Evolutionary conservation across 2,797 vertebrate genomes (phyloP).

Genomic region (Peromyscus nudipes): DNA sequence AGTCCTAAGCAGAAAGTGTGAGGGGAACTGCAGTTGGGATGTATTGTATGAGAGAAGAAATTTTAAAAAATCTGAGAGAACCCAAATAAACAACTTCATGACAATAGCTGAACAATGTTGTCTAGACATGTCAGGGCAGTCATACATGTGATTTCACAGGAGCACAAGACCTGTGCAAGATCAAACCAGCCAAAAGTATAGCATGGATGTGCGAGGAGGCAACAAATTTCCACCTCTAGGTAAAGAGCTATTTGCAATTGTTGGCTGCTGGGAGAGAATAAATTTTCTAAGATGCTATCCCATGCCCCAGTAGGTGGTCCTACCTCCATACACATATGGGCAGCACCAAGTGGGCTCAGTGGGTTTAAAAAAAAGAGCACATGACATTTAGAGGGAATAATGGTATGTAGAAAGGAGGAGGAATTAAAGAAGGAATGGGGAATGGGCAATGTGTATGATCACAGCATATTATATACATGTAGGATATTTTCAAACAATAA

Average conservation of each 20-base stretch:
- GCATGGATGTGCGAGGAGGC: too few relatives aligned
- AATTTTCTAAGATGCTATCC: not conserved
- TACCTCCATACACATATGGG: not conserved
- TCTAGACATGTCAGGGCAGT: not conserved
- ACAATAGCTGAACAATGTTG: not conserved
- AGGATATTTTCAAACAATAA: not conserved
- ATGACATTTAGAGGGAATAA: not conserved
- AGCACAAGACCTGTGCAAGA: not conserved
- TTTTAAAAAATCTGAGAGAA: not conserved
- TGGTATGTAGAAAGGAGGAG: too few relatives aligned
- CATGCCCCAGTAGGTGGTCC: not conserved
- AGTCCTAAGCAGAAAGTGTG: not conserved
- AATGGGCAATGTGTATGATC: not conserved
- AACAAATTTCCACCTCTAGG: not conserved
- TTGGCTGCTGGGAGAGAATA: not conserved
- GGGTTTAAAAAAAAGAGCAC: not conserved
- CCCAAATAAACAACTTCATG: not conserved
- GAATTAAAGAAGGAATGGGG: not conserved
- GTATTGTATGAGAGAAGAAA: not conserved
- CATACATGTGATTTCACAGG: not conserved
- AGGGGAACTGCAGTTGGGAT: not conserved
- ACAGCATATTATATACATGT: not conserved
- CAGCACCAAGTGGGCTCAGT: not conserved
- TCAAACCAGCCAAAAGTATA: not conserved
- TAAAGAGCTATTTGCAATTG: not conserved